Base-by-base conservation (phyloP, 2,888 invertebrate species). In the Poecilus cupreus region DNA sequence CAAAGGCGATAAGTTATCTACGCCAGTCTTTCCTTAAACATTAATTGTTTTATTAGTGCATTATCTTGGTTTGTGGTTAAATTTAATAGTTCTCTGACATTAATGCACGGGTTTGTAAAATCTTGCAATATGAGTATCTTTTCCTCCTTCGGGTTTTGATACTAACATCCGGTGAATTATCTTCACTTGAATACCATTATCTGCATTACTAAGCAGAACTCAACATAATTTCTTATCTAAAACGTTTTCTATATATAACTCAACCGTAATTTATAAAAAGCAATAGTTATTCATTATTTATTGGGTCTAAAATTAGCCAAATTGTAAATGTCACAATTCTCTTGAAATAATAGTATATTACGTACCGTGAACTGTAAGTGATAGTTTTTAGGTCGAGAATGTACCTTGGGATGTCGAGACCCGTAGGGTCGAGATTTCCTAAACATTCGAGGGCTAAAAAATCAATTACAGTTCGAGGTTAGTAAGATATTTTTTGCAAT, bases 211-310 rank as follows among this genome's bases (percentile, higher is more conserved):
- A 4, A n/a, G 32, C 32, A 32, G 13, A 32, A 32, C 37, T 8
- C 16, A 64, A 68, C 64, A 68, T 37, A 37, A n/a, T 68, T 68
- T 64, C 64, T 64, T 68, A 68, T 68, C 64, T 39, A 13, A 37
- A 68, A 37, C 18, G 64, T 13, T 68, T 68, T 32, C 5, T 32
- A 32, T 6, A 32, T 32, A 32, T n/a, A n/a, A n/a, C n/a, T n/a
- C n/a, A n/a, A n/a, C n/a, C n/a, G n/a, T n/a, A n/a, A n/a, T n/a
- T n/a, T n/a, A n/a, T n/a, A n/a, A n/a, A n/a, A n/a, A n/a, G n/a
- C n/a, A n/a, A n/a, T n/a, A n/a, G n/a, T n/a, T n/a, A n/a, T n/a
- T n/a, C n/a, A n/a, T n/a, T n/a, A n/a, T n/a, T n/a, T n/a, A n/a
- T n/a, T n/a, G n/a, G n/a, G n/a, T n/a, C n/a, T n/a, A n/a, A n/a